phyloP scores from a whole-genome alignment of 2,797 vertebrate genomes.

The Choloepus didactylus region DNA sequence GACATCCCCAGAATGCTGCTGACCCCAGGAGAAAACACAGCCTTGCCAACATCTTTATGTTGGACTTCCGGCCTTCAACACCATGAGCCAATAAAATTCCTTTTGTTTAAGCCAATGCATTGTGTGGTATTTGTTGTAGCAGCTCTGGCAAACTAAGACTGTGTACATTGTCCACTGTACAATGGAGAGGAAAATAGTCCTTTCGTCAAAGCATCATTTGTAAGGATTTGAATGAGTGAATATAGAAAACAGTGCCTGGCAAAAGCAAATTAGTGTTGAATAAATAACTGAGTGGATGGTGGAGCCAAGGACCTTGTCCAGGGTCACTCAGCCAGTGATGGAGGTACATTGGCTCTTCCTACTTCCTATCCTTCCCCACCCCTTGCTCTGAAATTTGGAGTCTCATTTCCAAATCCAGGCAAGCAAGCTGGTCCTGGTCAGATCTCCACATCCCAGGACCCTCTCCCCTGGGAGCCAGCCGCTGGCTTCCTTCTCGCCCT shows the following conservation, averaged over 20 bases:
- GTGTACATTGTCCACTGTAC: background rate
- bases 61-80: too few species aligned
- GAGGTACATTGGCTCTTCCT: background rate
- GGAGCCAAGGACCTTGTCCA: too few species aligned
- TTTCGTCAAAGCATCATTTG: background rate
- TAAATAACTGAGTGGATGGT: accelerated
- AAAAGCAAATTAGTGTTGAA: background rate
- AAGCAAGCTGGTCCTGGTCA: background rate
- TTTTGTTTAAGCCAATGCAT: too few species aligned
- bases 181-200: background rate
- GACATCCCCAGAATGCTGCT: too few species aligned
- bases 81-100: too few species aligned
- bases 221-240: background rate
- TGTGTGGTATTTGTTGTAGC: too few species aligned
- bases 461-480: too few species aligned
- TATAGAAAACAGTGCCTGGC: background rate
- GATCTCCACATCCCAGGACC: background rate
- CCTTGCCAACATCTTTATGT: too few species aligned
- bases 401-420: background rate
- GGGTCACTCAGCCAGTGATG: background rate
- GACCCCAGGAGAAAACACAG: too few species aligned
- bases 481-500: accelerated
- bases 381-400: background rate
- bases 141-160: too few species aligned
- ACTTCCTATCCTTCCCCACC: background rate